Base-by-base conservation (phyloP, 2,888 invertebrate genomes). In the Macaria liturata region DNA sequence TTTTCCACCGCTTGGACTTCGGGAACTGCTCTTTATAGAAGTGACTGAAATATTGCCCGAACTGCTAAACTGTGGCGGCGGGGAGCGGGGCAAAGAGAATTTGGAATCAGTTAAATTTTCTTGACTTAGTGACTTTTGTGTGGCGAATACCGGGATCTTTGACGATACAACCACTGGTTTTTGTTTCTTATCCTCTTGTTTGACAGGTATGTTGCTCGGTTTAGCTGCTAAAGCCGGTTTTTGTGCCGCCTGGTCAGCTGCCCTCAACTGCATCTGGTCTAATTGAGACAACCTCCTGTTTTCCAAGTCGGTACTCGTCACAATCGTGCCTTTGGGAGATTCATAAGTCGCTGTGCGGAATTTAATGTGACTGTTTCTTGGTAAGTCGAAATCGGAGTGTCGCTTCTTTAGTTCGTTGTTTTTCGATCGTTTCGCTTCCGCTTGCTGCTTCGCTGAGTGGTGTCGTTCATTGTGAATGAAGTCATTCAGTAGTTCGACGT, bases 331-430 rank as follows among this genome's bases (percentile, higher is more conserved):
- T 64, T 92, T 88, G 3, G 92, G 91, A 67, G 92, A 88, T 86
- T 94, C 94, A 72, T 94, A 94, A 8, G 94, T 94, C 0, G 94
- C 93, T 34, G 94, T 94, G 30, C 94, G 91, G 80, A 94, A 94
- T 74, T 94, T 91, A 65, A 94, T 94, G 69, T 93, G 93, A 61
- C 93, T 91, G 77, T 92, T 92, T 71, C 92, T 80, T 37, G 92
- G 93, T 67, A 93, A 67, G 72, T 92, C 92, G 70, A 85, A 92
- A 69, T 92, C 92, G 46, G 92, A 88, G 72, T 92, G 92, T 64
- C 91, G 84, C 83, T 87, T 91, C 86, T 89, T 90, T 84, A 86
- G 86, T 78, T 89, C 88, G 80, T 75, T 82, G 70, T 71, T 85
- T 75, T 81, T 84, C 75, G 82, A 80, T 87, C 85, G 87, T 82